Evolutionary conservation across 1,140 invertebrate species (phyloP).

Genomic region (Ctenoplectra terminalis): DNA sequence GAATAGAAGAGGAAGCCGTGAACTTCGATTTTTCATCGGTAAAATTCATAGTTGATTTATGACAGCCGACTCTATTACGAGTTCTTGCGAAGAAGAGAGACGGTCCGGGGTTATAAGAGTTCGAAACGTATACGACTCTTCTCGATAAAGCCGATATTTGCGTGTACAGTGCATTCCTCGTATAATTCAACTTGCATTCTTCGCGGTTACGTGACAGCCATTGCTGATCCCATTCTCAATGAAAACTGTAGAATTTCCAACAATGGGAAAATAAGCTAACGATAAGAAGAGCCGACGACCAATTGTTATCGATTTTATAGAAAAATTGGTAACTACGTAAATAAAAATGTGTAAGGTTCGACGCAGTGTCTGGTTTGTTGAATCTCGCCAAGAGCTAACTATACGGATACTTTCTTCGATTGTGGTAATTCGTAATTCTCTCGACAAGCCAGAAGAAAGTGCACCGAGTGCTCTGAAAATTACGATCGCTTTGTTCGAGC

Average conservation of each 20-base stretch:
- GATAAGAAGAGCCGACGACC: background rate
- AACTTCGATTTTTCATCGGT: slow-evolving; percentile 48
- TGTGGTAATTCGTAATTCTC: slow-evolving; percentile 18
- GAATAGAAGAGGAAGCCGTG: slow-evolving; percentile 5
- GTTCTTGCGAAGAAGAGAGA: slow-evolving; percentile 8
- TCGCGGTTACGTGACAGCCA: background rate
- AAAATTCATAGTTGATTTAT: slow-evolving; percentile 32
- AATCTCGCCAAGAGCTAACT: background rate
- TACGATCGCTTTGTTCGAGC: slow-evolving; percentile 34
- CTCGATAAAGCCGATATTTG: slow-evolving; percentile 70
- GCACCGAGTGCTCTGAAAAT: background rate
- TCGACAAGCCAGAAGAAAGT: background rate
- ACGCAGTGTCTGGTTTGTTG: background rate
- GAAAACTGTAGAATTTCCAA: slow-evolving; percentile 8
- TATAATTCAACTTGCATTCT: slow-evolving; percentile 65
- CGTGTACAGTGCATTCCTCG: slow-evolving; percentile 73
- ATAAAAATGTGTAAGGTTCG: slow-evolving; percentile 1
- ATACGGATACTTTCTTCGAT: background rate
- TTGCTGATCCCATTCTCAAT: background rate
- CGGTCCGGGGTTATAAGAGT: slow-evolving; percentile 42
- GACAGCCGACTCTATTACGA: slow-evolving; percentile 55
- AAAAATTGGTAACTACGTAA: background rate
- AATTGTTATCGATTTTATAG: background rate
- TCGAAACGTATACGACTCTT: slow-evolving; percentile 37
- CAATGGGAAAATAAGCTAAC: background rate